Evolutionary conservation across 2,888 invertebrate genomes (phyloP).

Genomic region (Eubasilissa splendida): DNA sequence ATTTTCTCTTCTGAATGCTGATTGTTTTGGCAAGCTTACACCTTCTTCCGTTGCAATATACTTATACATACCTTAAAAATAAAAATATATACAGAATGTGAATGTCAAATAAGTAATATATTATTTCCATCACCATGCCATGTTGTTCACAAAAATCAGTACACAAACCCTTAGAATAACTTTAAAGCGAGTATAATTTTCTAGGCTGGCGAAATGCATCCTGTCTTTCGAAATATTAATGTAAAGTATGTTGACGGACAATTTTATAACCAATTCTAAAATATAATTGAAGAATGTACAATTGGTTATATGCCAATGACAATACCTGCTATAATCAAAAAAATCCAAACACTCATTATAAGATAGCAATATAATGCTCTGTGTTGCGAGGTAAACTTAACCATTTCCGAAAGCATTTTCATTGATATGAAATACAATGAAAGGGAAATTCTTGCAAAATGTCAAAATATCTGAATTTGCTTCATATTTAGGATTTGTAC

Average conservation of each 20-base stretch:
- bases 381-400: conserved; percentile 77
- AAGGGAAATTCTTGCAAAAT: neutral
- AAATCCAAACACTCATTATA: conserved; percentile 87
- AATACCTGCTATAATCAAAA: conserved; percentile 81
- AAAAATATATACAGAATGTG: conserved; percentile 2
- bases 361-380: conserved; percentile 87
- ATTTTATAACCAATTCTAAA: too few species aligned
- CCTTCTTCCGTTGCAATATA: conserved; percentile 79
- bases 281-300: neutral
- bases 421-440: neutral
- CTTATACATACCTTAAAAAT: conserved; percentile 80
- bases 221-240: too few species aligned
- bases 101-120: neutral
- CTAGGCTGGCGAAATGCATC: too few species aligned
- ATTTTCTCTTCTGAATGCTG: conserved; percentile 67
- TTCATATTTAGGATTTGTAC: conserved; percentile 10
- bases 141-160: too few species aligned
- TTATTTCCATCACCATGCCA: too few species aligned
- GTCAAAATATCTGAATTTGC: conserved; percentile 20
- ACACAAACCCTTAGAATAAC: too few species aligned
- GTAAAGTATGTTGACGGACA: too few species aligned
- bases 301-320: conserved; percentile 42
- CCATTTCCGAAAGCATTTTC: conserved; percentile 65
- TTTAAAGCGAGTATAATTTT: too few species aligned
- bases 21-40: conserved; percentile 64